These are phyloP conservation scores for Monarcha castaneiventris DNA, from an alignment of 2,113 vertebrate genomes.

Conservation along the genomic window DNA sequence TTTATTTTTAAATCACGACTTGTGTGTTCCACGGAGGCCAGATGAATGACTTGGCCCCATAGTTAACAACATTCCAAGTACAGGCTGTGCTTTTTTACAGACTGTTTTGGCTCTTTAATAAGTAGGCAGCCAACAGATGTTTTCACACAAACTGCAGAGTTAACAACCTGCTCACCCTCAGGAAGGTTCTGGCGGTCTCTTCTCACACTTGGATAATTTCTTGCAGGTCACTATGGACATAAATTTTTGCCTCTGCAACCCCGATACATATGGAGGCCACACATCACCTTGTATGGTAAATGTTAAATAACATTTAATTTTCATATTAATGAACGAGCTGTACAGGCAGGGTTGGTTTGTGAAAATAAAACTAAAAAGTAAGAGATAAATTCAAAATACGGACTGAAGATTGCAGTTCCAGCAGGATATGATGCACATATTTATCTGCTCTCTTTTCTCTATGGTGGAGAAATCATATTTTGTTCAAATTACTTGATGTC, in stretches of 20 bases:
- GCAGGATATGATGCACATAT: neutral
- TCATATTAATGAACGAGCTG: neutral
- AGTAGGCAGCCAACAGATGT: conserved; percentile 16
- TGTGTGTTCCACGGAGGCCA: neutral
- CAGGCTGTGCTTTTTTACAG: neutral
- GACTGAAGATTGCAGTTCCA: neutral
- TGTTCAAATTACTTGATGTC: neutral
- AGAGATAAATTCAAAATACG: neutral
- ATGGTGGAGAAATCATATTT: neutral
- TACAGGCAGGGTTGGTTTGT: neutral
- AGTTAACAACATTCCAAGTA: neutral
- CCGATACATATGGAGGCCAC: neutral
- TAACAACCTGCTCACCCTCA: neutral
- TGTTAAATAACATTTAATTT: neutral
- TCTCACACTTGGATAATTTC: neutral
- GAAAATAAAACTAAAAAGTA: neutral
- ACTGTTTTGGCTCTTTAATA: neutral
- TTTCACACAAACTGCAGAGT: neutral
- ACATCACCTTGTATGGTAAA: neutral
- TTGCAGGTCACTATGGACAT: neutral
- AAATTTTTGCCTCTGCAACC: neutral
- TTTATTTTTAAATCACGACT: neutral
- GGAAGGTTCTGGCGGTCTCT: neutral
- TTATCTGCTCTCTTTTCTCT: neutral
- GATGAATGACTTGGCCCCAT: neutral